Percentiles rank a stretch among this genome's conserved stretches.
phyloP scores from a whole-genome alignment of 2,888 invertebrate genomes.

The Lottia gigantea region DNA sequence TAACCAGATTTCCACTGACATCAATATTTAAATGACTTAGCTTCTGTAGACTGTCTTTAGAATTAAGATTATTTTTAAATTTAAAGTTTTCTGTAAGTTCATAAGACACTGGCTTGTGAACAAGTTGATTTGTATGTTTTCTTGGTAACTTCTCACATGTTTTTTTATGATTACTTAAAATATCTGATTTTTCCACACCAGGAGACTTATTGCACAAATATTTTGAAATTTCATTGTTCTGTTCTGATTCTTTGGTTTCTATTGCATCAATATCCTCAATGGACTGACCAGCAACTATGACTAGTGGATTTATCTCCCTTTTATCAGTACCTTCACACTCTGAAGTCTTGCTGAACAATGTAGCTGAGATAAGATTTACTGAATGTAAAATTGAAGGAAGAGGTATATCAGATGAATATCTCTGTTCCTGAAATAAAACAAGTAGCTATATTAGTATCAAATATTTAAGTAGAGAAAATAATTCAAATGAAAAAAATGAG shows the following conservation, averaged over 20 bases:
- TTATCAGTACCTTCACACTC: background rate
- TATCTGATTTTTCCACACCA: too few species aligned
- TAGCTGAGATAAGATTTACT: background rate
- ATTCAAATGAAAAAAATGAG: too few species aligned
- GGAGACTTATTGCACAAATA: background rate
- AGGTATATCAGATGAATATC: background rate
- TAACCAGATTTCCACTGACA: background rate
- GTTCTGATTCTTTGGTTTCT: background rate
- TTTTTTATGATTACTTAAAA: too few species aligned
- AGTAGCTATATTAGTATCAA: too few species aligned
- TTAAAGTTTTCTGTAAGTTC: too few species aligned
- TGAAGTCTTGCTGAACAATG: background rate
- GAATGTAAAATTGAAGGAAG: background rate
- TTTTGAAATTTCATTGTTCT: background rate
- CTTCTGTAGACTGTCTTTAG: background rate
- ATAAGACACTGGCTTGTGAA: too few species aligned
- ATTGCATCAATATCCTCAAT: background rate
- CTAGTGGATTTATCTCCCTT: constrained; percentile 9
- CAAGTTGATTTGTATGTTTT: too few species aligned
- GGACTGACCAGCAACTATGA: background rate
- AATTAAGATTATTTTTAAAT: background rate
- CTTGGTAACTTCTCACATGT: too few species aligned
- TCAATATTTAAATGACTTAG: background rate
- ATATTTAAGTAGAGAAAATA: too few species aligned
- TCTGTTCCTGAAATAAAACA: too few species aligned